Evolutionary conservation across 2,797 vertebrate species (phyloP), one percentile per base, ranked within the genome.

Genomic region (Ataeniobius toweri): DNA sequence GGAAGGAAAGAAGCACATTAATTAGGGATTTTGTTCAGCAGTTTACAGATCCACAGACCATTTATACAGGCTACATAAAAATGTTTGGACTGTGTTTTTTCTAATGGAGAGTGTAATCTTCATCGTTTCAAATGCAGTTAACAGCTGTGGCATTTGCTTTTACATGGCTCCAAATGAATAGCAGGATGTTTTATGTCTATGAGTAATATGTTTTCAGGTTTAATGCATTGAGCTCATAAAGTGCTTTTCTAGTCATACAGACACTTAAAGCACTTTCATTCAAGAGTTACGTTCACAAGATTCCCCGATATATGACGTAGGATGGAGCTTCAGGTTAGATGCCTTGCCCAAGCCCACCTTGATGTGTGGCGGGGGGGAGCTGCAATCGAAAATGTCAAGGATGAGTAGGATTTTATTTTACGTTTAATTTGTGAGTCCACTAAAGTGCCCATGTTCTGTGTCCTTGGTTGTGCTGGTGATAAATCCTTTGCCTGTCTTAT

Each of bases 401-500:
- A 88, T 92, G 88, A 94, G 91, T 92, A 92, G 91, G 56, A 86
- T 90, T 85, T 76, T 77, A 78, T 63, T 84, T 74, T 81, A 74
- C 87, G 72, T 87, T 90, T 78, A 5, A 82, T 86, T 80, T 83
- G 82, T 85, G 75, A 85, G 78, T 91, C 89, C 80, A 77, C 85
- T 76, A 55, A 70, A 88, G 85, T 31, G 48, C 71, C 76, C 87
- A 56, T 59, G 67, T 83, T 83, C 83, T 67, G 65, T 81, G 91
- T 85, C 94, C 93, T 94, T 94, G 93, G 93, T 93, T 92, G 93
- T 89, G 78, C 80, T 89, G 90, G 93, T 89, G 82, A 95, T 90
- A 87, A 89, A 92, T 91, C 87, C 89, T 75, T 53, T 26, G 56
- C 76, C 74, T 85, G 48, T 68, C 75, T 75, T 3, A 68, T 83